Evolutionary conservation across 2,888 invertebrate genomes (phyloP).

Genomic region (Morinoia aosen): DNA sequence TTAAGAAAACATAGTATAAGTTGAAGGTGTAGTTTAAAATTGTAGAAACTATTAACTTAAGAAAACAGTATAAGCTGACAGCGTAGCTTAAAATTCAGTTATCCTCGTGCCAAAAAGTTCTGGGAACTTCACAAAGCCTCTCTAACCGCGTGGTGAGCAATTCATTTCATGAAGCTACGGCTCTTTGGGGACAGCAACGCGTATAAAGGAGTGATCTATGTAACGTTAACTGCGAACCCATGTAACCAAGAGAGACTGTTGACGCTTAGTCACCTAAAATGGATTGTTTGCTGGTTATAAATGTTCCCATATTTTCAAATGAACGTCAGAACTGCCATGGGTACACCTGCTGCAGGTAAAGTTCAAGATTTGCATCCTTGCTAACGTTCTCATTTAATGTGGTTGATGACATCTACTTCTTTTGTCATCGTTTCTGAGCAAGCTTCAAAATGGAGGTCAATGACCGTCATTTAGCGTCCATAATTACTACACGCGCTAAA

Average conservation of each 20-base stretch:
- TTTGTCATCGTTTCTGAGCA: too few relatives aligned
- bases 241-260: neutral
- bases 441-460: too few relatives aligned
- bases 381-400: too few relatives aligned
- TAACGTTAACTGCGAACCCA: neutral
- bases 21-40: too few relatives aligned
- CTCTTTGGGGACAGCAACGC: neutral
- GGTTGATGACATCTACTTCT: too few relatives aligned
- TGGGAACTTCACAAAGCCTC: neutral
- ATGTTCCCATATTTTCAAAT: neutral
- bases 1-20: too few relatives aligned
- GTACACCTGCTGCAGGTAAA: too few relatives aligned
- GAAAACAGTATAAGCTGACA: neutral
- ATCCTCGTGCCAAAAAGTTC: neutral
- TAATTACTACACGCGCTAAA: too few relatives aligned
- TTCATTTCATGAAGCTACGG: neutral
- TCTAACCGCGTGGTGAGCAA: neutral
- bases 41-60: neutral
- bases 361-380: too few relatives aligned
- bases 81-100: neutral
- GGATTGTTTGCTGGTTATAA: neutral
- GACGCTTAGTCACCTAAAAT: too few relatives aligned
- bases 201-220: neutral
- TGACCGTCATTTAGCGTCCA: too few relatives aligned
- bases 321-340: too few relatives aligned